Evolutionary conservation across 2,888 invertebrate species (phyloP).

Genomic region (Phyto melanocephala): DNA sequence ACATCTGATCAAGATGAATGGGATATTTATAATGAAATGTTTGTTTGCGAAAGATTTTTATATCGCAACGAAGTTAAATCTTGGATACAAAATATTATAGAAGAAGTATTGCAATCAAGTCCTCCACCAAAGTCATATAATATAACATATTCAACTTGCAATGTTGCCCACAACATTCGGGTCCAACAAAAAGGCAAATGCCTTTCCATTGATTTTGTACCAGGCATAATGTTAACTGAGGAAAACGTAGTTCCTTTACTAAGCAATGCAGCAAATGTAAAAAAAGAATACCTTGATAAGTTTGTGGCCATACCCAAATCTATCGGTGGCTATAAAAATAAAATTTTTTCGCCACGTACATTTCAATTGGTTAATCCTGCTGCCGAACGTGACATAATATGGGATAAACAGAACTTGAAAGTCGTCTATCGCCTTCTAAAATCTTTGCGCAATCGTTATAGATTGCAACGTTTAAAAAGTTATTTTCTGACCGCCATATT

Average conservation of each 20-base stretch:
- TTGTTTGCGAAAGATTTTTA: no score
- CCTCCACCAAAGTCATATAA: slow-evolving; percentile 15
- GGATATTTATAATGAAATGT: no score
- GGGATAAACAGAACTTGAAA: slow-evolving; percentile 66
- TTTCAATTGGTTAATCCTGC: slow-evolving; percentile 67
- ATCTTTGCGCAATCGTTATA: slow-evolving; percentile 65
- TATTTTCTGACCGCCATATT: slow-evolving; percentile 69
- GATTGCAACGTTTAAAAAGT: slow-evolving; percentile 66
- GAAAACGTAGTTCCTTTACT: not conserved
- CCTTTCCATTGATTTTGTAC: slow-evolving; percentile 69
- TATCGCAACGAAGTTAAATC: slow-evolving; percentile 35
- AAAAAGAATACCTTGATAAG: slow-evolving; percentile 36
- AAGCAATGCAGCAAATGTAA: no score
- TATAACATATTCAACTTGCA: slow-evolving; percentile 53
- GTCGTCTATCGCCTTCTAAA: slow-evolving; percentile 67
- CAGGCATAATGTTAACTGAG: slow-evolving; percentile 53
- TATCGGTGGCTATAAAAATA: not conserved
- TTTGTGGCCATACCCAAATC: slow-evolving; percentile 68
- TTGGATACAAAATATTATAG: slow-evolving; percentile 65
- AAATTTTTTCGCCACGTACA: not conserved
- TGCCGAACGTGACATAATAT: slow-evolving; percentile 64
- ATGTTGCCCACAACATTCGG: slow-evolving; percentile 67
- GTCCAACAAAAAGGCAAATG: slow-evolving; percentile 15
- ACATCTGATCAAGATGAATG: no score
- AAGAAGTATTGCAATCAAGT: not conserved